Conservation (phyloP, 2,113 vertebrate species). For the Macrotis lagotis region DNA sequence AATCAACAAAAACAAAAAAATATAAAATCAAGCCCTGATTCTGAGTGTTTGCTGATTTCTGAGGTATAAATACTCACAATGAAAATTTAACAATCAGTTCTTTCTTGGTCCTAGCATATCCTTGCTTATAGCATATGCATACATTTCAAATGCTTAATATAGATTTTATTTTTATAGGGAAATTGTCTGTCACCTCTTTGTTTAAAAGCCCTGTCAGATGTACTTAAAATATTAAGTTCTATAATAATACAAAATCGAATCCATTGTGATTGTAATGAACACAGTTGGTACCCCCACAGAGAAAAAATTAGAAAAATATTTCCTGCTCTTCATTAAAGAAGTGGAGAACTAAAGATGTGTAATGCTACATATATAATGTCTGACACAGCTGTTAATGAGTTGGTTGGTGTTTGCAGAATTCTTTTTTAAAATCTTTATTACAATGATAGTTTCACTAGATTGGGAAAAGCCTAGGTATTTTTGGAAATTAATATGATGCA, state of each 20-base stretch:
- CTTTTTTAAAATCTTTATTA: neutral
- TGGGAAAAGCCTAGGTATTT: neutral
- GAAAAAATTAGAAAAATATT: neutral
- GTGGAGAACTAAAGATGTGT: neutral
- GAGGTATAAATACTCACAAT: neutral
- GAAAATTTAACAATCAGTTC: neutral
- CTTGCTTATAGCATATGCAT: neutral
- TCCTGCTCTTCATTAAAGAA: neutral
- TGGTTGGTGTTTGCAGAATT: neutral
- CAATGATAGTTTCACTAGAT: neutral
- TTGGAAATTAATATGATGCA: neutral
- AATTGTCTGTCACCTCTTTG: neutral
- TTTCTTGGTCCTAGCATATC: neutral
- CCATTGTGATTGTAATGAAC: neutral
- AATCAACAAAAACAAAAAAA: neutral
- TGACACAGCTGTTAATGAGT: neutral
- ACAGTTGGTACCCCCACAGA: neutral
- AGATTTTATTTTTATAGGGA: neutral
- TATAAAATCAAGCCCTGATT: neutral
- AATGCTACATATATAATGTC: neutral
- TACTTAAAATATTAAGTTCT: neutral
- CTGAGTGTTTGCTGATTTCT: neutral
- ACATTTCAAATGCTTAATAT: neutral
- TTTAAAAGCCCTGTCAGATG: neutral
- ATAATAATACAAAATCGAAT: neutral